Evolutionary conservation across 1,140 invertebrate genomes (phyloP), one percentile per base, ranked within the genome.

Genomic region (Ganaspis sp.): DNA sequence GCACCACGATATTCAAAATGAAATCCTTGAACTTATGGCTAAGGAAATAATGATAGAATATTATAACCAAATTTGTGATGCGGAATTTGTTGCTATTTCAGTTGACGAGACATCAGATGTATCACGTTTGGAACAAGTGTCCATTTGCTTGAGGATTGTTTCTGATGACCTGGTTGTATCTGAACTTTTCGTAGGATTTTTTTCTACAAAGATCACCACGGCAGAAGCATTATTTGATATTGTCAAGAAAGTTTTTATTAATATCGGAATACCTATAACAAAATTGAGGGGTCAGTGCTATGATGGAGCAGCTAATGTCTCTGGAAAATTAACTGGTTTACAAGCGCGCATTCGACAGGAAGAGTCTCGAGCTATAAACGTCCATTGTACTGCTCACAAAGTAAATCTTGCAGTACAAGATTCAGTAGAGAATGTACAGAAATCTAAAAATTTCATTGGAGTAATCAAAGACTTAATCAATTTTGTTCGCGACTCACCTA

Each of bases 381-480:
- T 82, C 17, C 78, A 81, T 72, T 83, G 80, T 73, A 64, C 45
- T 26, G 37, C 82, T 38, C 80, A 83, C 42, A 80, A 70, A 17
- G 72, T 77, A 40, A 83, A 80, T 54, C 73, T 83, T 42, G 74
- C 72, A 26, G 80, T 80, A 49, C 78, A 83, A 75, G 77, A 83
- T 75, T 45, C 71, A 42, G 73, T 76, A 11, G 78, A 79, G 37
- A 69, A 75, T n/a, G 75, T 79, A 0, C 23, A 26, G 21, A 38
- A 17, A 26, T 75, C 73, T n/a, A 74, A 64, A 72, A 76, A 77
- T 54, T 75, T 77, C 53, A 79, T 79, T 42, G 70, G 74, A 37
- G 40, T 40, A 17, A 53, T 70, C 6, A 73, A 76, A 69, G 78
- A 76, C 12, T 15, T 79, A 12, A 73, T 76, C 19, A 76, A 79